Base-by-base conservation (phyloP, 2,797 vertebrate species). In the Paguma larvata region DNA sequence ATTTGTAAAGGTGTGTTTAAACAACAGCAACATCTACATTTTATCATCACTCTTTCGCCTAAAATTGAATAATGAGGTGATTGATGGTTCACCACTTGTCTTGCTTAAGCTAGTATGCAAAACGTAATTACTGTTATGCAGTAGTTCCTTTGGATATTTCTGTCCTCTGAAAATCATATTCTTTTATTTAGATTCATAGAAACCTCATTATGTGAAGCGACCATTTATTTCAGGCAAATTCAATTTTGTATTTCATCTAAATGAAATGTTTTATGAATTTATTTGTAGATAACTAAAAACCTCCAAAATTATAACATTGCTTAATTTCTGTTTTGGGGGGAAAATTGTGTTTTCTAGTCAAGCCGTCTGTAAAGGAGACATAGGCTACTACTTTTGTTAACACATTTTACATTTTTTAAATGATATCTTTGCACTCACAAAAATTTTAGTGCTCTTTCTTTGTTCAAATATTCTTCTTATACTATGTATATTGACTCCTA, bases 391-490 rank as follows among this genome's bases (percentile, higher is more conserved):
- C 68, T 19, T 72, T 94, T 90, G 78, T 88, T 85, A 78, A 88
- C 67, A 90, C 21, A 62, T 15, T 79, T 92, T 87, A 95, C 27
- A 68, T 89, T 93, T 91, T 63, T 53, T 67, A 85, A 59, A 44
- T 94, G 51, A 48, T 85, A 67, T 72, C 3, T 85, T 89, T 93
- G 27, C 46, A 92, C 8, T 94, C 80, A 85, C 18, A 82, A 59
- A 79, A 53, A 70, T 95, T 92, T 21, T 91, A 56, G 65, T 95
- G 73, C 9, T 46, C 27, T 91, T 96, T 94, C 63, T 7, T 91
- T 89, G 6, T 89, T 34, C 56, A 89, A 87, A 85, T 78, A 79
- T n/a, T 51, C 27, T 95, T 32, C 41, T 70, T 85, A 51, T 63
- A 62, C n/a, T 62, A 44, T 41, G 3, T 77, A 72, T 89, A 23